These are phyloP conservation scores for Parascotia fuliginaria DNA, from an alignment of 2,888 invertebrate species.

Conservation along the genomic window DNA sequence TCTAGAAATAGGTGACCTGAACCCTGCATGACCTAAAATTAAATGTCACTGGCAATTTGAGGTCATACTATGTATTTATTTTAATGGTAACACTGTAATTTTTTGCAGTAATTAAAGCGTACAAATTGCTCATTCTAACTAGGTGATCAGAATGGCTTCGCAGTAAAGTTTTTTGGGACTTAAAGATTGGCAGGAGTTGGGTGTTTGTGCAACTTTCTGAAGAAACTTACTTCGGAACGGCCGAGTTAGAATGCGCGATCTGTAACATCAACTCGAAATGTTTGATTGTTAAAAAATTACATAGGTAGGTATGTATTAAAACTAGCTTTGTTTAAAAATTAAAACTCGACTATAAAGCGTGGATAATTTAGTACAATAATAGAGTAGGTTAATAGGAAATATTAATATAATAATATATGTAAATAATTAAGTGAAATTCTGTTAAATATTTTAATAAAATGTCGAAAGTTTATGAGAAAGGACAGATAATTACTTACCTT, in stretches of 20 bases:
- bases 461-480: not conserved
- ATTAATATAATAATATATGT: slow-evolving; percentile 17
- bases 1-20: no score
- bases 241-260: no score
- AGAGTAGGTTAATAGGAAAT: slow-evolving; percentile 39
- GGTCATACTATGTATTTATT: slow-evolving; percentile 32
- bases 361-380: slow-evolving; percentile 66
- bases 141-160: no score
- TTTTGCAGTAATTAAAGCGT: slow-evolving; percentile 37
- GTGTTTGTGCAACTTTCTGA: no score
- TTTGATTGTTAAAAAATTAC: no score
- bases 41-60: slow-evolving; percentile 71
- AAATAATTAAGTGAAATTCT: slow-evolving; percentile 28
- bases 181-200: no score
- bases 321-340: slow-evolving; percentile 27
- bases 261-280: not conserved
- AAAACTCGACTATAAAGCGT: slow-evolving; percentile 47
- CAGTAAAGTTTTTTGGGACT: no score
- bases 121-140: no score
- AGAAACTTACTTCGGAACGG: no score
- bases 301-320: no score
- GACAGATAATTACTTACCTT: not conserved
- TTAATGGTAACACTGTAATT: slow-evolving; percentile 11
- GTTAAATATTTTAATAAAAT: slow-evolving; percentile 12
- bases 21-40: no score